phyloP scores from a whole-genome alignment of 2,888 invertebrate species.

The Odiellus spinosus region DNA sequence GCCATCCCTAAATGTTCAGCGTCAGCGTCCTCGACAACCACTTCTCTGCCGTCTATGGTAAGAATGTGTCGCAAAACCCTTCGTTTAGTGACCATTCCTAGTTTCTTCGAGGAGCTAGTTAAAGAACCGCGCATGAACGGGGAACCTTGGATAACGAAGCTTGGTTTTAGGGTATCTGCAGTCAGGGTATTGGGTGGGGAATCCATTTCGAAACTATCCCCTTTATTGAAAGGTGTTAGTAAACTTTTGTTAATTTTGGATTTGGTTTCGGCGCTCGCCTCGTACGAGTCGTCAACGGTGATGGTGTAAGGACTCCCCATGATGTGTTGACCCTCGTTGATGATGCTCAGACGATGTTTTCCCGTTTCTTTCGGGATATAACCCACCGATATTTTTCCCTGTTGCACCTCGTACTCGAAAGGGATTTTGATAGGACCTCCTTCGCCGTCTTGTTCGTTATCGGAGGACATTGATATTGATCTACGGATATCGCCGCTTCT shows the following conservation, averaged over 20 bases:
- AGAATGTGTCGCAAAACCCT: conserved; percentile 12
- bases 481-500: not conserved
- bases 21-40: conserved; percentile 7
- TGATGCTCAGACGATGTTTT: conserved; percentile 19
- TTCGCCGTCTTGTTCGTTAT: not conserved
- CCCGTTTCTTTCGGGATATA: conserved; percentile 20
- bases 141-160: no score
- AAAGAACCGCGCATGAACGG: not conserved
- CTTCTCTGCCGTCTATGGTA: conserved; percentile 10
- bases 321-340: conserved; percentile 21
- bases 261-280: not conserved
- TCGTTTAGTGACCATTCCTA: conserved; percentile 8
- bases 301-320: conserved; percentile 21
- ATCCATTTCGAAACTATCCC: not conserved
- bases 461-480: not conserved
- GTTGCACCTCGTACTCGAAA: conserved; percentile 19
- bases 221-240: not conserved
- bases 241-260: not conserved
- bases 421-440: conserved; percentile 15
- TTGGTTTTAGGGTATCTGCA: not conserved
- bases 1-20: no score
- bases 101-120: not conserved
- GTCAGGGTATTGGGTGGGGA: not conserved
- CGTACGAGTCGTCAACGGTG: conserved; percentile 14
- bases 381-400: conserved; percentile 17